Evolutionary conservation across 2,797 vertebrate genomes (phyloP).

Genomic region (Lutjanus campechanus): DNA sequence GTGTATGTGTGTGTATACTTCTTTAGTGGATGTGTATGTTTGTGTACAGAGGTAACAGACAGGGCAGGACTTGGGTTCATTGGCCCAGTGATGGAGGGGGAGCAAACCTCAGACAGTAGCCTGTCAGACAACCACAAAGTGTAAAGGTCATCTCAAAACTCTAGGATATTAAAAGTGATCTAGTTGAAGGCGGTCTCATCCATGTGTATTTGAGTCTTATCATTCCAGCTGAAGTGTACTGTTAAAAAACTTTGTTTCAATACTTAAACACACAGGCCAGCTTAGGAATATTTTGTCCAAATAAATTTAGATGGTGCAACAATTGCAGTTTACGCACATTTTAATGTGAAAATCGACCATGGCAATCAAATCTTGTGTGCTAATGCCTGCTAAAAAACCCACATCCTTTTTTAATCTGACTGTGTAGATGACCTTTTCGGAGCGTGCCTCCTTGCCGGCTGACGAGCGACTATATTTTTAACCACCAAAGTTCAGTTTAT

Average conservation of each 20-base stretch:
- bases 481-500: constrained; percentile 80
- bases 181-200: constrained; percentile 8
- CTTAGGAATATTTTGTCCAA: not conserved
- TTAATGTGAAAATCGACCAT: not conserved
- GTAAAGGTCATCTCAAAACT: constrained; percentile 60
- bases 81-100: constrained; percentile 53
- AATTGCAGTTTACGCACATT: not conserved
- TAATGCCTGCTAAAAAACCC: constrained; percentile 59
- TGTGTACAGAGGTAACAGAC: constrained; percentile 31
- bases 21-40: constrained; percentile 33
- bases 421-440: constrained; percentile 75
- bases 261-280: not conserved
- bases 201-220: not conserved
- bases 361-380: constrained; percentile 50
- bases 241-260: not conserved
- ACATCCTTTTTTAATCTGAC: constrained; percentile 55
- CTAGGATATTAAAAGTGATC: constrained; percentile 27
- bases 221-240: not conserved
- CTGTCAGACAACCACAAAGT: constrained; percentile 54
- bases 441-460: constrained; percentile 49
- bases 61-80: constrained; percentile 49
- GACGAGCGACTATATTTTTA: constrained; percentile 77
- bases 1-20: constrained; percentile 8
- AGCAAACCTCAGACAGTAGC: constrained; percentile 58
- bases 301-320: not conserved